These are phyloP conservation scores for Salmo trutta DNA, from an alignment of 2,797 vertebrate genomes.

Conservation along the genomic window DNA sequence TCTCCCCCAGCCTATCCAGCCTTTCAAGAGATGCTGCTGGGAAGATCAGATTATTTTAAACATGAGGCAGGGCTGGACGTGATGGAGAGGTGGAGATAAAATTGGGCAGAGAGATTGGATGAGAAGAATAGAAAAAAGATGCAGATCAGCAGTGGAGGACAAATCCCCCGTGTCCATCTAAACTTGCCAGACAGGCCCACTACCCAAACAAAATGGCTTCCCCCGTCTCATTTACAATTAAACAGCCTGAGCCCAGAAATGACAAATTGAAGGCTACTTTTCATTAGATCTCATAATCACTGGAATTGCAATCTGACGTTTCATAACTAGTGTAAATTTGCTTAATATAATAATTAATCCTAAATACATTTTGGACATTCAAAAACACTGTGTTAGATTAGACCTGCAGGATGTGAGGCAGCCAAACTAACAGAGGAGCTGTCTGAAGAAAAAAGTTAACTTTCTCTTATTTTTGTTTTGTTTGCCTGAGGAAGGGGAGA, in stretches of 20 bases:
- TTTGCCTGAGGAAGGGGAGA: conserved; percentile 71
- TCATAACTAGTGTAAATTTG: background rate
- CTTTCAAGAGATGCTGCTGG: conserved; percentile 75
- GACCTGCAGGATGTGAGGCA: conserved; percentile 32
- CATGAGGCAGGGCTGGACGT: conserved; percentile 74
- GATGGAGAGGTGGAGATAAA: conserved; percentile 64
- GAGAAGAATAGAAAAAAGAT: conserved; percentile 66
- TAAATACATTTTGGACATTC: background rate
- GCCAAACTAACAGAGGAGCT: conserved; percentile 46
- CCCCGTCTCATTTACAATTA: conserved; percentile 60
- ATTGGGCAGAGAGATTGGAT: conserved; percentile 64
- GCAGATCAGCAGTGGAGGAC: conserved; percentile 66
- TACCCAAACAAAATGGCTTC: conserved; percentile 59
- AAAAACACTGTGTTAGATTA: conserved; percentile 25
- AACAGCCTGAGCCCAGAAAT: conserved; percentile 31
- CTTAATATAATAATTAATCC: background rate
- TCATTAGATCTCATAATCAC: conserved; percentile 42
- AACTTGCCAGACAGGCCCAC: conserved; percentile 60
- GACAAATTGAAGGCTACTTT: conserved; percentile 33
- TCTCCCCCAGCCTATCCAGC: conserved; percentile 50
- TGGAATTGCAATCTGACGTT: background rate
- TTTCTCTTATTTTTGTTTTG: conserved; percentile 68
- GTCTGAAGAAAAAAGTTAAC: conserved; percentile 63
- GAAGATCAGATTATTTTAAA: conserved; percentile 95
- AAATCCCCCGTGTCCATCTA: conserved; percentile 68